Evolutionary conservation across 2,888 invertebrate genomes (phyloP).

Genomic region (Metopia argyrocephala): DNA sequence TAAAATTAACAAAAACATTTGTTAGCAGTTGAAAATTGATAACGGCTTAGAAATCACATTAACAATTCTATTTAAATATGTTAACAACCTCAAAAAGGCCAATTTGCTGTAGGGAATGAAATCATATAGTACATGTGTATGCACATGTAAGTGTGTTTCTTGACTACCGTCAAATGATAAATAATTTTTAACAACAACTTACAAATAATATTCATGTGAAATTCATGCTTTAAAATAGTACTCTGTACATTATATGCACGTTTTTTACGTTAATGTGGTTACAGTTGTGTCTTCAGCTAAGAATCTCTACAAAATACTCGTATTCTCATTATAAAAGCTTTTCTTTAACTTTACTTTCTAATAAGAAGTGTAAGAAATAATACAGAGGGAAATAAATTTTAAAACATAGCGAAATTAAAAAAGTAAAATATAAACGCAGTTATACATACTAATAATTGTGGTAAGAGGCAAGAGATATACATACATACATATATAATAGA

Average conservation of each 20-base stretch:
- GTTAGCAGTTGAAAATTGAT: conserved; percentile 49
- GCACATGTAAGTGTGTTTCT: not conserved
- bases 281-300: not conserved
- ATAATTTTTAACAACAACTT: conserved; percentile 16
- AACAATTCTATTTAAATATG: conserved; percentile 34
- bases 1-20: conserved; percentile 43
- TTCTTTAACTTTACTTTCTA: conserved; percentile 9
- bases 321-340: conserved; percentile 15
- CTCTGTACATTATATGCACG: conserved; percentile 2
- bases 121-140: not conserved
- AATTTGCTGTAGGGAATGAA: conserved; percentile 1
- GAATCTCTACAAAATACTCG: conserved; percentile 11
- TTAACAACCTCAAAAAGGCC: conserved; percentile 50
- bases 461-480: conserved; percentile 23
- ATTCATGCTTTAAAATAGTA: conserved; percentile 16
- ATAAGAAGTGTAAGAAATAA: conserved; percentile 8
- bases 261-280: not conserved
- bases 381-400: not conserved
- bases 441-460: conserved; percentile 53
- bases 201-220: conserved; percentile 47
- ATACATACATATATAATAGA: not conserved
- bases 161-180: conserved; percentile 23
- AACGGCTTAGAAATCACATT: conserved; percentile 13
- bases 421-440: conserved; percentile 43
- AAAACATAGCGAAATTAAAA: conserved; percentile 18